These are phyloP conservation scores for Heliconius hortense DNA, from an alignment of 2,888 invertebrate genomes.

Conservation along the genomic window DNA sequence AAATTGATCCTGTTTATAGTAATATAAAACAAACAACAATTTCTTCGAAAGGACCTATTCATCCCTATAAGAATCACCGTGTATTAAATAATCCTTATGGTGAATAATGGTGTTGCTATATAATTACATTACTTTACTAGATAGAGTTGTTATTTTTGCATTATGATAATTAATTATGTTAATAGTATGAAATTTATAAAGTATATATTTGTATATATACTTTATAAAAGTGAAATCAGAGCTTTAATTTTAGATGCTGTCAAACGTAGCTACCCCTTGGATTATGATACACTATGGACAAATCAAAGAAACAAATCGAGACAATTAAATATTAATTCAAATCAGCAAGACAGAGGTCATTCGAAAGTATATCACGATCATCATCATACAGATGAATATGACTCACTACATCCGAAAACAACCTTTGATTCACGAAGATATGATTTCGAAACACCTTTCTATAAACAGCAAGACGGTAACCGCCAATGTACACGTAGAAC, in stretches of 20 bases:
- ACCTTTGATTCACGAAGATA: constrained; percentile 51
- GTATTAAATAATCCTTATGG: neutral
- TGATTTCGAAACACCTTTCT: constrained; percentile 48
- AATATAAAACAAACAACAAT: constrained; percentile 48
- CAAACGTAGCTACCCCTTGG: constrained; percentile 47
- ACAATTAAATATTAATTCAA: constrained; percentile 46
- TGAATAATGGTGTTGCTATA: neutral
- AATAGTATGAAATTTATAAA: neutral
- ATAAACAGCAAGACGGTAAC: constrained; percentile 44
- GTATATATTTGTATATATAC: too few species aligned
- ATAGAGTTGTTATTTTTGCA: neutral
- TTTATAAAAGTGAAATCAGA: constrained; percentile 43
- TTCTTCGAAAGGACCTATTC: neutral
- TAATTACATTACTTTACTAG: neutral
- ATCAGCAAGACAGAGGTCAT: constrained; percentile 57
- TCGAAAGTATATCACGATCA: constrained; percentile 60
- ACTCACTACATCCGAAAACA: constrained; percentile 44
- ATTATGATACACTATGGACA: constrained; percentile 48
- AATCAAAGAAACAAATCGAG: constrained; percentile 48
- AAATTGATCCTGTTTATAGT: constrained; percentile 60
- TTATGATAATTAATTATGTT: neutral
- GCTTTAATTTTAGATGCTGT: constrained; percentile 51
- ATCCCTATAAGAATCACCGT: neutral
- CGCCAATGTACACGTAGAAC: constrained; percentile 56
- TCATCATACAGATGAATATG: constrained; percentile 46